A percentile compares a stretch with the other conserved stretches of the same genome.
Evolutionary conservation across 2,888 invertebrate genomes (phyloP).

Genomic region (Cyclophora punctaria): DNA sequence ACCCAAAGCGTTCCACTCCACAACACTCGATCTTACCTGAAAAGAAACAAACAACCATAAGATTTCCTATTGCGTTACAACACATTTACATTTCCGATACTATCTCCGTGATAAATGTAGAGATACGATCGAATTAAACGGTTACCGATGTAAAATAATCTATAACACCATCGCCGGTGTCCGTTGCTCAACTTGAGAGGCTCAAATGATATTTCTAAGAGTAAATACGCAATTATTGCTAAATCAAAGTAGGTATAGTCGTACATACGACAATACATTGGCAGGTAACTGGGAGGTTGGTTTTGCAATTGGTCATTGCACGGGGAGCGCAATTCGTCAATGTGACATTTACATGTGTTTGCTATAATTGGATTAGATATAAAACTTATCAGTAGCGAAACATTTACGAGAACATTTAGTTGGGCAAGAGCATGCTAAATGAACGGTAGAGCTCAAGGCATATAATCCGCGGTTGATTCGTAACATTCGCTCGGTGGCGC

Average conservation of each 20-base stretch:
- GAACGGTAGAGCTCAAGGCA: conserved; percentile 49
- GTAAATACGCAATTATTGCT: conserved; percentile 32
- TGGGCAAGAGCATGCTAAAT: conserved; percentile 39
- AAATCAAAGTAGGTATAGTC: conserved; percentile 24
- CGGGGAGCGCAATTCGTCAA: conserved; percentile 19
- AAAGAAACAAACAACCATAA: conserved; percentile 28
- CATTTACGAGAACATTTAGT: conserved; percentile 25
- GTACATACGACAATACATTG: conserved; percentile 15
- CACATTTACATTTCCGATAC: conserved; percentile 20
- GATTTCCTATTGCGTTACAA: conserved; percentile 22
- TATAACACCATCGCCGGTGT: conserved; percentile 19
- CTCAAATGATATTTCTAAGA: conserved; percentile 23
- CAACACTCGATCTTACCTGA: conserved; percentile 35
- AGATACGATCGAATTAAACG: conserved; percentile 23
- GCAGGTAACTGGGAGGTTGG: conserved; percentile 15
- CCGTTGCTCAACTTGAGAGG: conserved; percentile 16
- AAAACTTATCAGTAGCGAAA: conserved; percentile 45
- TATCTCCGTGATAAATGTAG: conserved; percentile 25
- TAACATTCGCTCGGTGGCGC: conserved; percentile 30
- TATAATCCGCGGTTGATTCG: conserved; percentile 29
- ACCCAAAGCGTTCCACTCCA: not conserved
- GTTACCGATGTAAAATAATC: conserved; percentile 20
- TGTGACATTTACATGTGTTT: conserved; percentile 64
- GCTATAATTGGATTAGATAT: conserved; percentile 55
- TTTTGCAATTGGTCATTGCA: conserved; percentile 24